A percentile compares a stretch with the other conserved stretches of the same genome.
Evolutionary conservation across 2,113 vertebrate genomes (phyloP).

Genomic region (Notothenia coriiceps): DNA sequence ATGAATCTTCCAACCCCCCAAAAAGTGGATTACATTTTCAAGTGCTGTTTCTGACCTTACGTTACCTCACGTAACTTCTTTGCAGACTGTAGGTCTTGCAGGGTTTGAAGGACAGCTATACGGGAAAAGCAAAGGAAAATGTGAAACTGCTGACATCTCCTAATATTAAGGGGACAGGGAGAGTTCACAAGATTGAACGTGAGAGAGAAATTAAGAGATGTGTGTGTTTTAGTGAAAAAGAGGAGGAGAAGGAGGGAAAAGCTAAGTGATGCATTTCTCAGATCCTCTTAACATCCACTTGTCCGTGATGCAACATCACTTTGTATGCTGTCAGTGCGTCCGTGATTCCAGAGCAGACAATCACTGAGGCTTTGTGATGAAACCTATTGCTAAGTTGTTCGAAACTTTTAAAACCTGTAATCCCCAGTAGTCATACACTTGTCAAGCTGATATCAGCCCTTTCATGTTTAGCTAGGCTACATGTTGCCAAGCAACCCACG

Average conservation of each 20-base stretch:
- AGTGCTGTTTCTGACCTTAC: neutral
- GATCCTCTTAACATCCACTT: constrained; percentile 29
- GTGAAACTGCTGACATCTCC: constrained; percentile 11
- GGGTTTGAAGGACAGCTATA: constrained; percentile 24
- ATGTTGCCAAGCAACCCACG: constrained; percentile 31
- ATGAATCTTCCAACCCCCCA: neutral
- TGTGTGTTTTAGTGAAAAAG: neutral
- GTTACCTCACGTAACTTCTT: neutral
- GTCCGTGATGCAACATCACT: neutral
- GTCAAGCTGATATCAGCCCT: constrained; percentile 9
- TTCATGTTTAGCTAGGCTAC: constrained; percentile 6
- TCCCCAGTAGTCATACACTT: neutral
- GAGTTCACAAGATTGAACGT: constrained; percentile 20
- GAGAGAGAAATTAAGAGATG: neutral
- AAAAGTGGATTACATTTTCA: neutral
- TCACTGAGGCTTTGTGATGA: constrained; percentile 12
- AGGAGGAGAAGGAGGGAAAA: neutral
- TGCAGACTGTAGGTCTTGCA: neutral
- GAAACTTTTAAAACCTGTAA: neutral
- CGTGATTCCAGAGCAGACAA: neutral
- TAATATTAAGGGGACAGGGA: constrained; percentile 7
- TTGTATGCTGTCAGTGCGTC: neutral
- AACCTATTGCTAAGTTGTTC: constrained; percentile 14
- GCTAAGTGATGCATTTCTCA: constrained; percentile 9
- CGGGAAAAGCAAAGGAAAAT: neutral